Evolutionary conservation across 2,797 vertebrate species (phyloP).

Genomic region (Crossoptilon crossoptilon): DNA sequence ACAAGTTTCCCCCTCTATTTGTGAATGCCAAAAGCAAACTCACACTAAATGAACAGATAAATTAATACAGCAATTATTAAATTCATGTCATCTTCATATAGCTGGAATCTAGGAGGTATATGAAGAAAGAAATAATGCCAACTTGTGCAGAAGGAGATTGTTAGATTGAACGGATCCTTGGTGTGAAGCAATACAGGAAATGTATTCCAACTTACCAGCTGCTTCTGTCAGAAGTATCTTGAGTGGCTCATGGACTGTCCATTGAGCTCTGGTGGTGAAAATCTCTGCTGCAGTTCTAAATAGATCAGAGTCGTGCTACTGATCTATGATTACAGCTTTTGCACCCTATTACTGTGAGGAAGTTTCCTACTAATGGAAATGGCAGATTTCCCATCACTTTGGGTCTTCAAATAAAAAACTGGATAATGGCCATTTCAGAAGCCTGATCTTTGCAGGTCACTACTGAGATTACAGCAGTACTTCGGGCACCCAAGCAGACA

Average conservation of each 20-base stretch:
- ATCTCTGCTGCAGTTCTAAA: background rate
- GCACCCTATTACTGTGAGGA: background rate
- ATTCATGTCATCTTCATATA: background rate
- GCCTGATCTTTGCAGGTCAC: background rate
- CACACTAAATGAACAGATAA: background rate
- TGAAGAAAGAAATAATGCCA: background rate
- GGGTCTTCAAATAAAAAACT: background rate
- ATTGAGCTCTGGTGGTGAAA: background rate
- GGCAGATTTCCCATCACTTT: background rate
- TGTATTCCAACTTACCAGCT: background rate
- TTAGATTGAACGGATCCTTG: background rate
- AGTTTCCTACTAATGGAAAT: background rate
- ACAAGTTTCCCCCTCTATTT: background rate
- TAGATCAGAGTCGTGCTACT: background rate
- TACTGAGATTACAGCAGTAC: background rate
- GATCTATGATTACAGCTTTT: background rate
- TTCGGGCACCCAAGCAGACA: background rate
- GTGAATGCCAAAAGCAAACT: conserved; percentile 7
- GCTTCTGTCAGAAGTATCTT: background rate
- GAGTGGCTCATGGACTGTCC: background rate
- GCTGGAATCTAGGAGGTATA: background rate
- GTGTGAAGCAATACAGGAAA: background rate
- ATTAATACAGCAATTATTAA: background rate
- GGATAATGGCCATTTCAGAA: background rate
- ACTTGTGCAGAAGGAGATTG: background rate